Percentiles rank a stretch among this genome's conserved stretches.
Conservation (phyloP, 2,113 vertebrate genomes). For the Helogale parvula region DNA sequence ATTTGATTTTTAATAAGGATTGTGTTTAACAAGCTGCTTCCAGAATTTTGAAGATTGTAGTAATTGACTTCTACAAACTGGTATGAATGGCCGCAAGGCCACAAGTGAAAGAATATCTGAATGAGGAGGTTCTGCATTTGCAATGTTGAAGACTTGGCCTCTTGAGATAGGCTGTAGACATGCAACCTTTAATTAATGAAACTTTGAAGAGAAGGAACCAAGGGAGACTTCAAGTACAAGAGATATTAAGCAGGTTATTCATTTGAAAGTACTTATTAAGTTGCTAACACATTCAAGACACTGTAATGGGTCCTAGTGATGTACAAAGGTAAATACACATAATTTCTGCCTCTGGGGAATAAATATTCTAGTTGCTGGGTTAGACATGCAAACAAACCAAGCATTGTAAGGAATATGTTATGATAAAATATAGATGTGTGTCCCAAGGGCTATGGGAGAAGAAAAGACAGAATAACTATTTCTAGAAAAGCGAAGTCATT, state of each 20-base stretch:
- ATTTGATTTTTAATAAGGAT: slow-evolving; percentile 4
- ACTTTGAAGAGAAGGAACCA: not conserved
- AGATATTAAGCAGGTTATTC: not conserved
- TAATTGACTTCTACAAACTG: not conserved
- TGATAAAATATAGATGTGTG: not conserved
- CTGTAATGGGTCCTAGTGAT: not conserved
- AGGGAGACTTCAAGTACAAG: not conserved
- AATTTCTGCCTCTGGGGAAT: slow-evolving; percentile 14
- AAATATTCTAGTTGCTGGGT: not conserved
- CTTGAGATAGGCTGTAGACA: not conserved
- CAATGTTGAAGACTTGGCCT: not conserved
- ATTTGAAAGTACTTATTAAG: slow-evolving; percentile 9
- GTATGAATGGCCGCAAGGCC: not conserved
- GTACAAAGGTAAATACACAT: slow-evolving; percentile 13
- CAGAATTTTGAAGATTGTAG: not conserved
- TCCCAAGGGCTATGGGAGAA: not conserved
- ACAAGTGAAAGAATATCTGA: not conserved
- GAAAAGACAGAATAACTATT: not conserved
- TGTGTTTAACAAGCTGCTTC: not conserved
- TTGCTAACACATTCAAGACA: slow-evolving; percentile 13
- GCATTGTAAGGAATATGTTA: not conserved
- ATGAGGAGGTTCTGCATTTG: not conserved
- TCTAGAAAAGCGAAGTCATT: not conserved
- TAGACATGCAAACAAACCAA: not conserved
- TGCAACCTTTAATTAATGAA: not conserved